Base-by-base conservation (phyloP, 2,888 invertebrate genomes). In the Eupithecia exiguata region DNA sequence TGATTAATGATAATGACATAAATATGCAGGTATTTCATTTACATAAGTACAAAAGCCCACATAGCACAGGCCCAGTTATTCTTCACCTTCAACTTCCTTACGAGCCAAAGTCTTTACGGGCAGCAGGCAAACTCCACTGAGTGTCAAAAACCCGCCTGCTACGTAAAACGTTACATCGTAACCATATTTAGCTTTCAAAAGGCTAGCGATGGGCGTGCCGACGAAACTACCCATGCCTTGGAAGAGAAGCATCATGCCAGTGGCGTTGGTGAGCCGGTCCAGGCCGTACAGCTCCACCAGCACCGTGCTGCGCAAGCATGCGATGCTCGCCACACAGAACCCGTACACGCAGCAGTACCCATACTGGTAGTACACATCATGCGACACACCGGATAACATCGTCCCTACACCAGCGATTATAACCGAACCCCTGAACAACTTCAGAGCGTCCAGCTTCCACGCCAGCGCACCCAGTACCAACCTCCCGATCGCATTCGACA, bases 221-320 rank as follows among this genome's bases (percentile, higher is more conserved):
- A 76, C 2, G 25, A 79, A 63, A 67, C 68, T 74, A 18, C 76
- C 79, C 9, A 79, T 49, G 6, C 79, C 79, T 36, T 73, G 53
- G 62, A 77, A 79, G 69, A 79, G 53, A 30, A 77, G 61, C 36
- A 77, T 30, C 67, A 79, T 74, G 2, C 79, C 79, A 0, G 68
- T 76, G 6, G 71, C 76, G 72, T 75, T 79, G 21, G 79, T 79
- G 35, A 79, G 67, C 38, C 70, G 74, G 10, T 79, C 79, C 25
- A 79, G 49, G 7, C 79, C 79, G 40, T 74, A 79, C n/a, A 79
- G 61, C 18, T 61, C 36, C 49, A 77, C 77, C 38, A 79, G 30
- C 5, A 70, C 62, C 16, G 76, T 12, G 46, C 79, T 77, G 49
- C 76, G 72, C 18, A 77, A 61, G 14, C 70, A 62, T 14, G 71